Evolutionary conservation across 1,140 invertebrate genomes (phyloP), one percentile per base, ranked within the genome.

Genomic region (Scaptomyza hsui): DNA sequence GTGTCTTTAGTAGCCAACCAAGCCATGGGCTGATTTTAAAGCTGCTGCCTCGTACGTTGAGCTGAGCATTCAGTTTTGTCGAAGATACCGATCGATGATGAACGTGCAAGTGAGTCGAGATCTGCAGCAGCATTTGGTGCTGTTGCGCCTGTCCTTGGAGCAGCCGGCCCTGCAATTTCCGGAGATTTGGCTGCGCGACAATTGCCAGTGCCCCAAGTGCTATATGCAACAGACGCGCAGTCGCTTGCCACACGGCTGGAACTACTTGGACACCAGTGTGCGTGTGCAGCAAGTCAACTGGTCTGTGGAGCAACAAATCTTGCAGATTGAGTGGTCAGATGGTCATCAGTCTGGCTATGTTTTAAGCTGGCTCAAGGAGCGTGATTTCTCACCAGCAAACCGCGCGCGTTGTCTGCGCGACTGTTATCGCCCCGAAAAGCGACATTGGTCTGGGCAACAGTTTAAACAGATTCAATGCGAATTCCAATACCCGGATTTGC

Each of bases 141-240:
- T 89, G 7, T 0, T 81, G 9, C 70, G 73, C 2, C 37, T 45
- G 18, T 6, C 13, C 16, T 10, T 39, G 24, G 37, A 64, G 12
- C 44, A 42, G 3, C 52, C 91, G 60, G 48, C 78, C 12, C 83
- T 93, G 26, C 89, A 92, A 35, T 95, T 93, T 78, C 95, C 95
- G 0, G 92, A 92, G 52, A 91, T 94, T 13, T 95, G 95, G 94
- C 82, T 95, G 32, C 90, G 94, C 69, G 95, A 95, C 72, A 95
- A 95, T 78, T 95, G 95, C 67, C 93, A 93, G 64, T 95, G 95
- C 78, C 61, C 90, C 44, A 55, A 92, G n/a, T 95, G 95, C 78
- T 95, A 94, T 71, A 93, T 95, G 78, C 63, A 81, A 15, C 90
- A 92, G 24, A 94, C 94, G 0, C 89, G 93, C 69, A 95, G 94